These are phyloP conservation scores for Prosapia bicincta DNA, from an alignment of 2,888 invertebrate species.

Conservation along the genomic window DNA sequence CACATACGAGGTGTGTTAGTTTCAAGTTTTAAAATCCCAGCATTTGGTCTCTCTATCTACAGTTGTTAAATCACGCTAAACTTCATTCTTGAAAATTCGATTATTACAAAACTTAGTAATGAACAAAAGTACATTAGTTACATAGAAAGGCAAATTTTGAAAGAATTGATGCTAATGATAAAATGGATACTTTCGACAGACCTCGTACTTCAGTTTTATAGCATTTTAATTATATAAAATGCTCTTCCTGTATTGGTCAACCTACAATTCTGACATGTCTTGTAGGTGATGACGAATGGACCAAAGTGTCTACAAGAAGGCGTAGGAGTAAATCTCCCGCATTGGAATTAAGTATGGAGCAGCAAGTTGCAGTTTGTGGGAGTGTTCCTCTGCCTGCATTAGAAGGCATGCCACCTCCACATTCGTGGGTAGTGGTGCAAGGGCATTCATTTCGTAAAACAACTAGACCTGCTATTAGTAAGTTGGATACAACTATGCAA, in stretches of 20 bases:
- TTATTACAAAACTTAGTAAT: too few relatives aligned
- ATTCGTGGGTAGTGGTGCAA: not conserved
- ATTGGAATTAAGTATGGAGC: not conserved
- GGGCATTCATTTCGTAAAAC: not conserved
- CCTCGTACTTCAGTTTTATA: not conserved
- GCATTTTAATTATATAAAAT: too few relatives aligned
- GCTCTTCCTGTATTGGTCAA: not conserved
- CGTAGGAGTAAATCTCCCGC: not conserved
- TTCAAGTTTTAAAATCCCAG: too few relatives aligned
- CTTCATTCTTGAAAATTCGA: too few relatives aligned
- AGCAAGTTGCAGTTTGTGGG: not conserved
- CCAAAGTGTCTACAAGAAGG: conserved; percentile 23
- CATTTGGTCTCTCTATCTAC: too few relatives aligned
- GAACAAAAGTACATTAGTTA: too few relatives aligned
- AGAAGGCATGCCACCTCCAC: not conserved
- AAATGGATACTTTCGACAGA: not conserved
- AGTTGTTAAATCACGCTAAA: too few relatives aligned
- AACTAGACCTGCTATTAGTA: not conserved
- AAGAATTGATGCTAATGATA: not conserved
- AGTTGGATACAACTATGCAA: too few relatives aligned
- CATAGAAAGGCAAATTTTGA: too few relatives aligned
- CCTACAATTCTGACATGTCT: not conserved
- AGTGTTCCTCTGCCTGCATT: not conserved
- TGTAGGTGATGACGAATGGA: conserved; percentile 35
- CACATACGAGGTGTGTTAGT: too few relatives aligned